Evolutionary conservation across 2,113 vertebrate species (phyloP), one percentile per base, ranked within the genome.

Genomic region (Emydura subglobosa): DNA sequence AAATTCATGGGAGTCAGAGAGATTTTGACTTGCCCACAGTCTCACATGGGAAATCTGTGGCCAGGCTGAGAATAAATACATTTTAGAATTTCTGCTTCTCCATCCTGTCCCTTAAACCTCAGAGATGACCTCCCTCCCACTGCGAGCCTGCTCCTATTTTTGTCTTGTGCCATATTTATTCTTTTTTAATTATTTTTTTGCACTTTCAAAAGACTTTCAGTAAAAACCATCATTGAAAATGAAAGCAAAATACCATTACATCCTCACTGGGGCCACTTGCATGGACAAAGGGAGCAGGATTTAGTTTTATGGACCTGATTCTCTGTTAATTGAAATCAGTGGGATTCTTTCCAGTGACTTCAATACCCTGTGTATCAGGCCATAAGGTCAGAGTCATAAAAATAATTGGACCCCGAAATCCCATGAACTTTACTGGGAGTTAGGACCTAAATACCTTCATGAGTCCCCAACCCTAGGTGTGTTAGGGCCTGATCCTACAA

Each of bases 211-310:
- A 92, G 11, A 31, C 9, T 85, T 78, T 72, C 0, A 1, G 82
- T 65, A 53, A 80, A 93, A 72, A 11, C 21, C 1, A 0, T 42
- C 85, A 80, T 21, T 61, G 79, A 21, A 91, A 93, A 91, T 5
- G 14, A 22, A 24, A 0, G 50, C 0, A 12, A 50, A 49, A 29
- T 29, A 42, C 8, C 1, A 2, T 11, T 17, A 8, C 3, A 29
- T 68, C 90, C 90, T 79, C 85, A 5, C 42, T n/a, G 22, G 29
- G 14, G 6, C 13, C 21, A 74, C 61, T 34, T 65, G 29, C 34
- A 31, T 7, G 14, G 16, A 65, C 61, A 34, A 65, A 65, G 61
- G 61, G 61, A 65, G 61, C 16, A 14, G 16, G 72, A 42, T 42
- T 47, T 68, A 24, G 1, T 1, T 89, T 91, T 14, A 31, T 47